Conservation (phyloP, 2,888 invertebrate species). For the Xanthorhoe spadicearia region DNA sequence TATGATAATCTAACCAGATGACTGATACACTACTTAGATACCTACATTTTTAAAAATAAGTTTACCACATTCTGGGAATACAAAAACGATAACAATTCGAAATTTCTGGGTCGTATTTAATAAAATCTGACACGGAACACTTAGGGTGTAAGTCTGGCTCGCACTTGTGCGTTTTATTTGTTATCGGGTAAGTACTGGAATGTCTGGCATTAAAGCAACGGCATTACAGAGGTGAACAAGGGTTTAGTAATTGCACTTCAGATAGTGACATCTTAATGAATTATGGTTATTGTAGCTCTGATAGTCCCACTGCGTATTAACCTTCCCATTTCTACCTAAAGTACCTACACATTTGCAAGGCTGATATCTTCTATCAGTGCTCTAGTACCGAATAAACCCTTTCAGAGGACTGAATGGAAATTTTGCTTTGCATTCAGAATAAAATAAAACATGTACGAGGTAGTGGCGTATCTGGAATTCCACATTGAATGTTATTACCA, state of each 20-base stretch:
- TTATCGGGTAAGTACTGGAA: too few relatives aligned
- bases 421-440: not conserved
- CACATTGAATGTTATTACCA: too few relatives aligned
- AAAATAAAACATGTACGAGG: not conserved
- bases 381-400: not conserved
- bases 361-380: not conserved
- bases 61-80: too few relatives aligned
- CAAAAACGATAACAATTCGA: too few relatives aligned
- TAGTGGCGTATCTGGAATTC: not conserved
- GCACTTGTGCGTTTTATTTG: too few relatives aligned
- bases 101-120: too few relatives aligned
- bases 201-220: too few relatives aligned
- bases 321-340: not conserved
- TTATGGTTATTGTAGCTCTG: slow-evolving; percentile 21
- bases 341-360: not conserved
- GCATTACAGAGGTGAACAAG: slow-evolving; percentile 3
- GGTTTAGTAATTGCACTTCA: slow-evolving; percentile 26
- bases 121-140: too few relatives aligned
- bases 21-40: too few relatives aligned
- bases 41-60: too few relatives aligned
- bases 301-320: slow-evolving; percentile 2
- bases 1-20: too few relatives aligned
- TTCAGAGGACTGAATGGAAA: not conserved
- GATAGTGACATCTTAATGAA: slow-evolving; percentile 26
- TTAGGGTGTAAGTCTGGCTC: too few relatives aligned